Conservation (phyloP, 2,797 vertebrate species). For the Molossus molossus region DNA sequence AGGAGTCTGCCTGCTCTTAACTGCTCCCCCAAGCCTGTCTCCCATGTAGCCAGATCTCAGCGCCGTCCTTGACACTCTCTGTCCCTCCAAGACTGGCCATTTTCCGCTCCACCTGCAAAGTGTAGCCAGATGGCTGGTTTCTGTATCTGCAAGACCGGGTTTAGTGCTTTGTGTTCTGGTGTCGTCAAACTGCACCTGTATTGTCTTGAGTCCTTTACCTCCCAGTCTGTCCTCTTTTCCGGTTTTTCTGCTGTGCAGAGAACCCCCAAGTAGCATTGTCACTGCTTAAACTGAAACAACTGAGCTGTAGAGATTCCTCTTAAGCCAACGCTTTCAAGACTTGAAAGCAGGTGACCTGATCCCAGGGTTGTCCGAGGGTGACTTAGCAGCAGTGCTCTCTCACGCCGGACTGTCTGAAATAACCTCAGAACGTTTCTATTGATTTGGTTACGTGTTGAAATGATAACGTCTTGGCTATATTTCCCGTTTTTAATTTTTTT, state of each 20-base stretch:
- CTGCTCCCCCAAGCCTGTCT: neutral
- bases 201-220: neutral
- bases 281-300: constrained; percentile 63
- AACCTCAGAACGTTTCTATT: neutral
- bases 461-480: neutral
- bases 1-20: neutral
- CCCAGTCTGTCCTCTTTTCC: constrained; percentile 66
- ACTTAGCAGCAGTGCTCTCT: neutral
- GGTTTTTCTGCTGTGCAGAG: constrained; percentile 78
- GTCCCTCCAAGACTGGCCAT: neutral
- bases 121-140: constrained; percentile 31
- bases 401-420: neutral
- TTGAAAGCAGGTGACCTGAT: neutral
- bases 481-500: neutral
- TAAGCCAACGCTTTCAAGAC: constrained; percentile 52
- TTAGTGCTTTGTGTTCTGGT: constrained; percentile 34
- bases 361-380: neutral
- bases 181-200: neutral
- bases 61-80: neutral
- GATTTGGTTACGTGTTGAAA: neutral
- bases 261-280: constrained; percentile 77
- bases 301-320: constrained; percentile 75
- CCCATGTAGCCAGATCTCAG: rapidly evolving
- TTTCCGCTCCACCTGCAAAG: rapidly evolving
- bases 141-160: constrained; percentile 65